These are phyloP conservation scores for Ceratotherium simum DNA, from an alignment of 2,113 vertebrate species.

Conservation along the genomic window DNA sequence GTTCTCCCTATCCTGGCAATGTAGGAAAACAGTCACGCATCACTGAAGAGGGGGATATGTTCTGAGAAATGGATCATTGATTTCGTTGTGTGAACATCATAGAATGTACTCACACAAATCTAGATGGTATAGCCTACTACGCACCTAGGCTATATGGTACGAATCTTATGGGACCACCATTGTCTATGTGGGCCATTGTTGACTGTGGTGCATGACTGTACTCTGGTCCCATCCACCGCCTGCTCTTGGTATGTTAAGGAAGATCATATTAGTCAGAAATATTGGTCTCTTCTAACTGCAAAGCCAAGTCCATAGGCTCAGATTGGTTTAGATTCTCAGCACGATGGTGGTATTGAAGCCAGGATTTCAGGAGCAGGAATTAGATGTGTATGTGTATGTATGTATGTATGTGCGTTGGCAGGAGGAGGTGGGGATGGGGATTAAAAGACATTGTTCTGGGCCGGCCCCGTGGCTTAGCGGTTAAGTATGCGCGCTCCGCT, in stretches of 20 bases:
- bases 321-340: background rate
- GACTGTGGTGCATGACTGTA: no score
- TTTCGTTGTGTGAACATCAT: no score
- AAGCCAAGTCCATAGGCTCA: background rate
- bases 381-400: background rate
- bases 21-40: background rate
- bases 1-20: background rate
- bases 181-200: no score
- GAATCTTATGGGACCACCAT: no score
- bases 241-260: background rate
- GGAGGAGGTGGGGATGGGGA: background rate
- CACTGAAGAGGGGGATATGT: no score
- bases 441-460: background rate
- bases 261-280: background rate
- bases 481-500: no score
- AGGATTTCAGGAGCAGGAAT: background rate
- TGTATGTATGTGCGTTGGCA: background rate
- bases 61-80: no score
- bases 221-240: background rate
- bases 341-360: background rate
- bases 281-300: background rate
- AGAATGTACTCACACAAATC: no score
- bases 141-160: no score
- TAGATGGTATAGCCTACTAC: no score
- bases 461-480: no score